These are phyloP conservation scores for Eufriesea mexicana DNA, from an alignment of 1,140 invertebrate species.

Conservation along the genomic window DNA sequence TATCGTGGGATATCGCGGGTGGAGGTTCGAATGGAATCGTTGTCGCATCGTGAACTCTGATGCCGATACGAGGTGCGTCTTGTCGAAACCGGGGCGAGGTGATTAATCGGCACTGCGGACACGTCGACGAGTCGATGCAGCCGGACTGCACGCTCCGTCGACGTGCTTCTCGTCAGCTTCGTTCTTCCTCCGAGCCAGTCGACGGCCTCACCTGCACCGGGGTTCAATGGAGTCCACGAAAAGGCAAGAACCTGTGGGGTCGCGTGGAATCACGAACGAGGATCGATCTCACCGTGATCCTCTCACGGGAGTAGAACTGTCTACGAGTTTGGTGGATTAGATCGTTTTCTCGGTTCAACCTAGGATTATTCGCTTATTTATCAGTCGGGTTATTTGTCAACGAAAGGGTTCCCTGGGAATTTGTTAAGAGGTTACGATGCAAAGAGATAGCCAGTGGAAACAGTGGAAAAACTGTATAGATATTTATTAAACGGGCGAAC, in stretches of 20 bases:
- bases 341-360: too few species aligned
- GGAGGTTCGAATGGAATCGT: constrained; percentile 11
- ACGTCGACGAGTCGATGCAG: constrained; percentile 61
- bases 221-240: not conserved
- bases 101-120: constrained; percentile 63
- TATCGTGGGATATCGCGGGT: not conserved
- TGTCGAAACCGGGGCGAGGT: constrained; percentile 59
- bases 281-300: not conserved
- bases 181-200: constrained; percentile 7
- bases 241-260: constrained; percentile 13
- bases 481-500: too few species aligned
- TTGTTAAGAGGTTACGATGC: too few species aligned
- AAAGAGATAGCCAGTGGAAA: too few species aligned
- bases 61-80: constrained; percentile 27
- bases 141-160: constrained; percentile 45
- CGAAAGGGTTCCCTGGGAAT: too few species aligned
- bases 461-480: too few species aligned
- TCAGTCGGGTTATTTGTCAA: too few species aligned
- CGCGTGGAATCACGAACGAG: constrained; percentile 46
- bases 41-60: constrained; percentile 36
- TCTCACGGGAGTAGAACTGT: too few species aligned
- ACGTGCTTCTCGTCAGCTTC: constrained; percentile 33
- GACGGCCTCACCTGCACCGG: not conserved
- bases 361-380: too few species aligned
- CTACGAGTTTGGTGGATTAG: too few species aligned